These are phyloP conservation scores for Tauraco hartlaubi DNA, from an alignment of 2,797 vertebrate genomes.

Conservation along the genomic window DNA sequence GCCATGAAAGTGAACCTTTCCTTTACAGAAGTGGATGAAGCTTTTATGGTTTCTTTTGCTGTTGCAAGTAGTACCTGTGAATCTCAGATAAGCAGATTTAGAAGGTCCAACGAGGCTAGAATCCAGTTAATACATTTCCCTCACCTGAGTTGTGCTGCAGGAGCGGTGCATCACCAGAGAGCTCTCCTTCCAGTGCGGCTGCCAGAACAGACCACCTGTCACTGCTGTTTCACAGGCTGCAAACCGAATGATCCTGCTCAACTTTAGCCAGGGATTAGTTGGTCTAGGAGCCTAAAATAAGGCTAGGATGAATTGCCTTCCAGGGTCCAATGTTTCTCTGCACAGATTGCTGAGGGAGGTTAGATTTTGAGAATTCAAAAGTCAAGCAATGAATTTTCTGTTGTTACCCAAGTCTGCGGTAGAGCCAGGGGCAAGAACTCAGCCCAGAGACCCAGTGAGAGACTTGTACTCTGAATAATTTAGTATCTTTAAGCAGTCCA, in stretches of 20 bases:
- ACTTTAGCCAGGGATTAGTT: background rate
- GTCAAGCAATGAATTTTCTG: background rate
- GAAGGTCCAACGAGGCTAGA: background rate
- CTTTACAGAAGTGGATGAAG: background rate
- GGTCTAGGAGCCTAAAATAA: background rate
- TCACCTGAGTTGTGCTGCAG: fast-evolving
- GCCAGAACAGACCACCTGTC: background rate
- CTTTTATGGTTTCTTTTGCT: background rate
- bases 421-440: background rate
- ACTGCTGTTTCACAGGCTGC: background rate
- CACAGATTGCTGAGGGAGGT: background rate
- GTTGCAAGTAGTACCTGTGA: background rate
- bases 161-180: background rate
- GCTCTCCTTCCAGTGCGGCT: background rate
- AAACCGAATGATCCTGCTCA: background rate
- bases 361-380: background rate
- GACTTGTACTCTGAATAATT: background rate
- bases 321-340: background rate
- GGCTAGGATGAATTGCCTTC: background rate
- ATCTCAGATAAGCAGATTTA: background rate
- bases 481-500: background rate
- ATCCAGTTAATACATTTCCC: background rate
- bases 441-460: background rate
- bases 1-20: background rate
- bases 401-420: background rate